Percentiles rank a stretch among this genome's conserved stretches.
These are phyloP conservation scores for Cataglyphis livida DNA, from an alignment of 2,888 invertebrate species.

Conservation along the genomic window DNA sequence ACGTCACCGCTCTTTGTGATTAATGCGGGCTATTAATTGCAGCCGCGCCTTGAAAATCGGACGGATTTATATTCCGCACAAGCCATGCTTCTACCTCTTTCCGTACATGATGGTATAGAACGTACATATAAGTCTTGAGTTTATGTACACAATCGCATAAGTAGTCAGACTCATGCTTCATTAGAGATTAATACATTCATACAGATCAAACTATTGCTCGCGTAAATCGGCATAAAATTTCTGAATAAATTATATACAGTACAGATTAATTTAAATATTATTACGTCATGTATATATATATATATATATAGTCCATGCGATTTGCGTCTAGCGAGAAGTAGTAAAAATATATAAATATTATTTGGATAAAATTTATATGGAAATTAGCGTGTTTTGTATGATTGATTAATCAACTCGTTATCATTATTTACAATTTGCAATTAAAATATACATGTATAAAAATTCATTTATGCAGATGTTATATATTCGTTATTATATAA, in stretches of 20 bases:
- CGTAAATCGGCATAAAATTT: neutral
- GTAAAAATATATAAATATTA: constrained; percentile 9
- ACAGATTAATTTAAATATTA: neutral
- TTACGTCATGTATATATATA: too few species aligned
- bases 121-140: constrained; percentile 7
- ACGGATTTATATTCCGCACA: constrained; percentile 51
- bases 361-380: neutral
- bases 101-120: constrained; percentile 19
- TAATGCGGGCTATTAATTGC: constrained; percentile 52
- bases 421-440: neutral
- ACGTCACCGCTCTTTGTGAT: constrained; percentile 48
- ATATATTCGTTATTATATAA: neutral
- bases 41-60: constrained; percentile 45
- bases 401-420: constrained; percentile 15
- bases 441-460: neutral
- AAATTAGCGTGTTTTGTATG: neutral
- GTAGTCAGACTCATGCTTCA: neutral
- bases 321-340: neutral
- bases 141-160: neutral
- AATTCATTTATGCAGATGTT: constrained; percentile 9
- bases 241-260: neutral
- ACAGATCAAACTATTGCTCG: neutral
- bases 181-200: constrained; percentile 30
- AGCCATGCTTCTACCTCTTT: constrained; percentile 22
- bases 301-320: neutral